Evolutionary conservation across 2,888 invertebrate genomes (phyloP), one percentile per base, ranked within the genome.

Genomic region (Tubulanus polymorphus): DNA sequence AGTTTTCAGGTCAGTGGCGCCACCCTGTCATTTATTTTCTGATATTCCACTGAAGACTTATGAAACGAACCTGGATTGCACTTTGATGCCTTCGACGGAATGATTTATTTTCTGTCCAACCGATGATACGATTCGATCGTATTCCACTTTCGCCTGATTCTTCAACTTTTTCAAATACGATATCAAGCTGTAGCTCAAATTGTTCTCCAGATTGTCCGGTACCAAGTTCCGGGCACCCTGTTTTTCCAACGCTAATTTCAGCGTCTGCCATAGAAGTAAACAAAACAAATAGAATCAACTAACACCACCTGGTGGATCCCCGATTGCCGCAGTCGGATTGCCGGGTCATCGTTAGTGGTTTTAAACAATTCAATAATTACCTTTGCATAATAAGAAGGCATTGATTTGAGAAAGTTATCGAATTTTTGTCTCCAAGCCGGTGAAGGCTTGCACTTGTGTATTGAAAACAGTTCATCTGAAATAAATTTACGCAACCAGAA

Each of bases 131-230:
- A 81, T 60, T 55, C 72, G 59, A 25, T 79, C 79, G 67, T 76
- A 75, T 61, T 80, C 80, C 53, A 75, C 70, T 59, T 79, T 77
- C 20, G 77, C 78, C 74, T 91, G 90, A 79, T 92, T 93, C 82
- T 97, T 97, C 68, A 96, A 84, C 78, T 93, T 88, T 81, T 95
- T 96, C 74, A 99, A 83, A 79, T 96, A 94, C 79, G 93, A 93
- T 59, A 93, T 85, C 46, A 97, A 93, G 58, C 90, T 90, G 78
- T 91, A 94, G 73, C 92, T 93, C 57, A 96, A 84, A 62, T 90
- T 90, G 78, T 90, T 94, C 76, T 97, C 95, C 74, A 91, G 86
- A 65, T 87, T 89, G 73, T 99, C 97, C 0, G 95, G 93, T 57
- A 96, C 86, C 64, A 94, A 83, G 63, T 88, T 90, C 1, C 90